Base-by-base conservation (phyloP, 2,797 vertebrate species). In the Protosalanx chinensis region DNA sequence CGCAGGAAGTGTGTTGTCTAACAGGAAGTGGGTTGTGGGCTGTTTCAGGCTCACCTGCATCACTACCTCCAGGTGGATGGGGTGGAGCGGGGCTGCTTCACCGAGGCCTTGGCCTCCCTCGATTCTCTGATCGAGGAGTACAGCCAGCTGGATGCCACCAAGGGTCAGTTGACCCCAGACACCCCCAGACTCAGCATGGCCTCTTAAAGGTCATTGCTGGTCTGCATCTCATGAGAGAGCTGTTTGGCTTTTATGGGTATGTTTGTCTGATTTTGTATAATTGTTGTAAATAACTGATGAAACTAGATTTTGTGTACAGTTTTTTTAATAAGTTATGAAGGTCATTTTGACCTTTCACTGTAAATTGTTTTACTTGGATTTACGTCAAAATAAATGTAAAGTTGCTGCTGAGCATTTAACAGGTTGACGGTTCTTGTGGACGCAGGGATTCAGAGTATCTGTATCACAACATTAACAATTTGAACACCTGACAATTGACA, bases 1-100 rank as follows among this genome's bases (percentile, higher is more conserved):
- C 3, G n/a, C 20, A 32, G 68, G 27, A 41, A 51, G 35, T 6
- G 18, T 20, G 59, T 53, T 30, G 12, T 49, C 18, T 16, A 16
- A 16, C 51, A 16, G 16, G 51, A 16, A 6, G 51, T 16, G 51
- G 51, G 16, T 15, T 3, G 15, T n/a, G 4, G 15, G 18, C 1
- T 56, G 51, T 53, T 79, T 3, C 72, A 99, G 97, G 97, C 97
- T 85, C 97, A 98, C 75, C 88, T 99, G 77, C 97, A 99, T 78
- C 96, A 99, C 88, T 99, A 98, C 80, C 84, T 98, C 69, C 91
- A 95, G 12, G 86, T 96, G 12, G 95, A 98, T 0, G 95, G 96
- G 29, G 96, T 98, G 94, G 96, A 98, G 74, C 92, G 93, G 79
- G 89, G 89, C 80, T 89, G 83, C 68, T 98, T 99, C 81, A 88